A percentile compares a stretch with the other conserved stretches of the same genome.
phyloP scores from a whole-genome alignment of 2,113 vertebrate species.

The Indicator indicator region DNA sequence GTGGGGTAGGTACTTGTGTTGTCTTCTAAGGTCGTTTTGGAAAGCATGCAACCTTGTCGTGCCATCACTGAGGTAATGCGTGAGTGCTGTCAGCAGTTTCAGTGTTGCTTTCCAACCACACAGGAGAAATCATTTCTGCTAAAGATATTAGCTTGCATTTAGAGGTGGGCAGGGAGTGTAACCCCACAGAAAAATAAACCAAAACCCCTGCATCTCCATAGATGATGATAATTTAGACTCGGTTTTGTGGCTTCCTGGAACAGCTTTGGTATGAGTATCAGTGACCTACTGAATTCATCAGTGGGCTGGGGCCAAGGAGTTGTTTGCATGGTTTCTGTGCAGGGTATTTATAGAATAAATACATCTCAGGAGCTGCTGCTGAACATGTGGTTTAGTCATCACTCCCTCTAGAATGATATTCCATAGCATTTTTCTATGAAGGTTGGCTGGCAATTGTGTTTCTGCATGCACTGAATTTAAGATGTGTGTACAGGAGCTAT shows the following conservation, averaged over 20 bases:
- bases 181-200: not conserved
- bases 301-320: not conserved
- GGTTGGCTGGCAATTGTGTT: slow-evolving; percentile 32
- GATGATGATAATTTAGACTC: not conserved
- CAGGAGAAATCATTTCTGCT: slow-evolving; percentile 4
- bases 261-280: not conserved
- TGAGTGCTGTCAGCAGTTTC: not conserved
- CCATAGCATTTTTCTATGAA: not conserved
- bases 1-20: not conserved
- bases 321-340: slow-evolving; percentile 25
- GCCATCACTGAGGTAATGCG: not conserved
- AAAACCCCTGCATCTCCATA: not conserved
- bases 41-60: not conserved
- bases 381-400: slow-evolving; percentile 54
- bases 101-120: not conserved
- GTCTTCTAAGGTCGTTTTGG: not conserved
- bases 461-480: slow-evolving; percentile 34
- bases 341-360: slow-evolving; percentile 60
- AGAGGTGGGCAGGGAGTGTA: not conserved
- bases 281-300: not conserved
- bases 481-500: not conserved
- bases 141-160: not conserved
- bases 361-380: slow-evolving; percentile 29
- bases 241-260: slow-evolving; percentile 1
- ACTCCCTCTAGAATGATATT: slow-evolving; percentile 19